These are phyloP conservation scores for Bettongia penicillata DNA, from an alignment of 2,113 vertebrate genomes.

Conservation along the genomic window DNA sequence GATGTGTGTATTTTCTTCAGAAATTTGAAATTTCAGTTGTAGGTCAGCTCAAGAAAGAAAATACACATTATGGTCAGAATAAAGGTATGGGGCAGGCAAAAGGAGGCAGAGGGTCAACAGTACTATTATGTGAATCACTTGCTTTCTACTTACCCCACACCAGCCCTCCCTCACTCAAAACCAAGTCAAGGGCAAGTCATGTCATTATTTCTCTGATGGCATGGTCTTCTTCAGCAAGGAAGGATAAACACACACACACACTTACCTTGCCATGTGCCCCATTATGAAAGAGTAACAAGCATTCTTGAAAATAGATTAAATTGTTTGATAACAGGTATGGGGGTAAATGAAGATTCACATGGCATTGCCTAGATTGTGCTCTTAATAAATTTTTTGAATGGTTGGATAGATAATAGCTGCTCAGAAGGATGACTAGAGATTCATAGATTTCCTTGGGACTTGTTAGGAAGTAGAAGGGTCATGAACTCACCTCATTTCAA, in stretches of 20 bases:
- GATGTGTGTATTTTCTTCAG: slow-evolving; percentile 56
- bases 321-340: slow-evolving; percentile 6
- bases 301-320: not conserved
- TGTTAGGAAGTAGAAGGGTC: slow-evolving; percentile 10
- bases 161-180: no score
- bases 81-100: not conserved
- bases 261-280: not conserved
- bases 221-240: no score
- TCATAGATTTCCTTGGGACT: slow-evolving; percentile 33
- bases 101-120: not conserved
- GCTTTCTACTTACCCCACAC: slow-evolving; percentile 11
- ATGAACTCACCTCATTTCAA: not conserved
- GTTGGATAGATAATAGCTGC: not conserved
- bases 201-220: no score
- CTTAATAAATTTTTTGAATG: not conserved
- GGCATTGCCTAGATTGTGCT: not conserved
- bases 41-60: slow-evolving; percentile 35
- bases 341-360: not conserved
- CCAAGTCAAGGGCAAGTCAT: no score
- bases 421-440: not conserved
- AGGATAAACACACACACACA: no score
- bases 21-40: slow-evolving; percentile 48
- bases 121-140: slow-evolving; percentile 8
- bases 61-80: slow-evolving; percentile 5
- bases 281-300: slow-evolving; percentile 34